phyloP scores from a whole-genome alignment of 2,888 invertebrate genomes.

The Cataglyphis livida region DNA sequence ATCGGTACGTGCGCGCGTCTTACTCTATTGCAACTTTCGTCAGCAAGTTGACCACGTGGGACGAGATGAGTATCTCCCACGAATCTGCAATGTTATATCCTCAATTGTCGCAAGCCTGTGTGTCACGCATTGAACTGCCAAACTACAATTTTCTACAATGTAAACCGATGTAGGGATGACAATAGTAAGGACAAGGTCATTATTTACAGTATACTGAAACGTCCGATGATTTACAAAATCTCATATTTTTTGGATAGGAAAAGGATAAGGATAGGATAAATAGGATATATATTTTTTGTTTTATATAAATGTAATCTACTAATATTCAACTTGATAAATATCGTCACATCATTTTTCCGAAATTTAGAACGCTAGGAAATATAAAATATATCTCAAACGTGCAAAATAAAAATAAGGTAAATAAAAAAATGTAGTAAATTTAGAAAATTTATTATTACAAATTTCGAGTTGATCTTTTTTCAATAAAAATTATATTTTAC shows the following conservation, averaged over 20 bases:
- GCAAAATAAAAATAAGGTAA: neutral
- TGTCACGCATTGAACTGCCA: neutral
- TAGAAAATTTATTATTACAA: neutral
- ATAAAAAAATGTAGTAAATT: neutral
- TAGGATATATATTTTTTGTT: neutral
- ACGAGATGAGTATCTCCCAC: slow-evolving; percentile 27
- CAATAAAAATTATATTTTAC: neutral
- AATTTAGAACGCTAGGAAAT: neutral
- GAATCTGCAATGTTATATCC: neutral
- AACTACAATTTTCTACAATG: neutral
- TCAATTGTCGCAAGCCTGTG: slow-evolving; percentile 1
- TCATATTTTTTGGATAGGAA: neutral
- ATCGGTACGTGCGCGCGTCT: slow-evolving; percentile 60
- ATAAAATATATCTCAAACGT: neutral
- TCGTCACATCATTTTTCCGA: neutral
- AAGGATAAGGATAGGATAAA: neutral
- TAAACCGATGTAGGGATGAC: neutral
- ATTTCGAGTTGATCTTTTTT: neutral
- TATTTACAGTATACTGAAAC: neutral
- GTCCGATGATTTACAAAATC: neutral
- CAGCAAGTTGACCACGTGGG: slow-evolving; percentile 32
- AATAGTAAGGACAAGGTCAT: neutral
- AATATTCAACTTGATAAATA: neutral
- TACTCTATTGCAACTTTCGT: slow-evolving; percentile 54
- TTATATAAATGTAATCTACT: neutral